Conservation (phyloP, 2,113 vertebrate genomes). For the Malurus alboscapulatus region DNA sequence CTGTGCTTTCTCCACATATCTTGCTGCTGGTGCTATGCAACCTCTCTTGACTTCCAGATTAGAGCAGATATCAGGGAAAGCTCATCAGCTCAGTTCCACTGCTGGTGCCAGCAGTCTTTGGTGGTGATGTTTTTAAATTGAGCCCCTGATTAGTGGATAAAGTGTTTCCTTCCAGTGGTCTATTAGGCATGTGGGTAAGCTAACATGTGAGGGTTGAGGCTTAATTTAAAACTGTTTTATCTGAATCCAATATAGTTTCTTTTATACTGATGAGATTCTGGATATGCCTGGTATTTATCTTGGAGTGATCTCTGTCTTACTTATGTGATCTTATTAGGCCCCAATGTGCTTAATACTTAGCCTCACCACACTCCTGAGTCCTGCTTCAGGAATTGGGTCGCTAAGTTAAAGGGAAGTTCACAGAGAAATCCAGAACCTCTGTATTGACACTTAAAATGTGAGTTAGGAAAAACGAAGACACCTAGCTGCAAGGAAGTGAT, state of each 20-base stretch:
- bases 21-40: neutral
- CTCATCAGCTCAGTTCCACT: neutral
- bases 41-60: neutral
- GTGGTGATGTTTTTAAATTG: neutral
- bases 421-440: neutral
- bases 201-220: neutral
- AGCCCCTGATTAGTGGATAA: neutral
- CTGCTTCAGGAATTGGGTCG: neutral
- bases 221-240: neutral
- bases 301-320: neutral
- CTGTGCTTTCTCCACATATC: neutral
- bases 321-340: neutral
- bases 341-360: neutral
- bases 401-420: neutral
- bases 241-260: neutral
- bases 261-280: neutral
- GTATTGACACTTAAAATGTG: neutral
- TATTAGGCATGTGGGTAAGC: neutral
- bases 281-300: neutral
- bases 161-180: neutral
- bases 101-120: neutral
- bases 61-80: neutral
- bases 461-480: neutral
- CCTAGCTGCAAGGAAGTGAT: neutral
- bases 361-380: neutral